phyloP scores from a whole-genome alignment of 2,113 vertebrate species.

The Gambusia affinis region DNA sequence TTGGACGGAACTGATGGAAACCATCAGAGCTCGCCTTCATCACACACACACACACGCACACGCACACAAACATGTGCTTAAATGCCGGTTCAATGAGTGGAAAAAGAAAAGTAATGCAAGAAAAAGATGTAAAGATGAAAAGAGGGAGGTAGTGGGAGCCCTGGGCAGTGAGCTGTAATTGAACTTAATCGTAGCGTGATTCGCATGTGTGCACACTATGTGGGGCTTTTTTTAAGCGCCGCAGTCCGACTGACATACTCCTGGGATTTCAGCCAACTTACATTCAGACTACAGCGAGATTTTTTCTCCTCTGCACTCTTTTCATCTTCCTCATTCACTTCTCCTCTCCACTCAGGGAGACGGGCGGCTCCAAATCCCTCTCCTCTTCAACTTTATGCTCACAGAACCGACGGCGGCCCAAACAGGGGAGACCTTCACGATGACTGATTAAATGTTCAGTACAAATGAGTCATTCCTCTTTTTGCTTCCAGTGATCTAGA shows the following conservation, averaged over 20 bases:
- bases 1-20: conserved; percentile 80
- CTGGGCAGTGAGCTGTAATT: conserved; percentile 73
- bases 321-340: conserved; percentile 17
- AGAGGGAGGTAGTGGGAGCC: conserved; percentile 53
- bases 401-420: conserved; percentile 78
- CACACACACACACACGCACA: conserved; percentile 39
- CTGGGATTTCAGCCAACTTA: conserved; percentile 60
- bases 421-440: conserved; percentile 57
- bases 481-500: neutral
- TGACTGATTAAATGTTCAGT: neutral
- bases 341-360: neutral
- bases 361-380: conserved; percentile 10
- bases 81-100: conserved; percentile 57
- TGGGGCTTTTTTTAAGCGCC: conserved; percentile 26
- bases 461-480: neutral
- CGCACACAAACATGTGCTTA: conserved; percentile 43
- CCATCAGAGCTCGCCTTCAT: conserved; percentile 58
- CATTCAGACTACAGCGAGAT: conserved; percentile 61
- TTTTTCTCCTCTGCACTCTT: conserved; percentile 22
- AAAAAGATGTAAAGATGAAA: conserved; percentile 51
- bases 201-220: conserved; percentile 30
- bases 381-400: conserved; percentile 57
- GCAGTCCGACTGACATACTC: conserved; percentile 27
- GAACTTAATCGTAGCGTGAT: conserved; percentile 69
- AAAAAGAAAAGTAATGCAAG: conserved; percentile 71